These are phyloP conservation scores for Neopipo cinnamomea DNA, from an alignment of 2,113 vertebrate species.

Conservation along the genomic window DNA sequence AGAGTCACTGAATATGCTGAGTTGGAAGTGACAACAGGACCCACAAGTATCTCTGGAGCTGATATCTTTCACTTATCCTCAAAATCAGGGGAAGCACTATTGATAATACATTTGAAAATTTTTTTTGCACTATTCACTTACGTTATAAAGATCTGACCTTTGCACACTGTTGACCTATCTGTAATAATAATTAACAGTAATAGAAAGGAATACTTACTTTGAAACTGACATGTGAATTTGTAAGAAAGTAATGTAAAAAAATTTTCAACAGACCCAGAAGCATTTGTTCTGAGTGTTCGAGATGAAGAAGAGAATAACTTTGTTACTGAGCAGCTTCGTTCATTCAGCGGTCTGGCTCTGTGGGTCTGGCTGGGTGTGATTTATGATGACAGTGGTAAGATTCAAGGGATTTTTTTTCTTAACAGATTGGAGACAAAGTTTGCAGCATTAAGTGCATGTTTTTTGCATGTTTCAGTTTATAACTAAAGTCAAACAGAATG, in stretches of 20 bases:
- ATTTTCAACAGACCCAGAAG: conserved; percentile 71
- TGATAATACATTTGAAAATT: not conserved
- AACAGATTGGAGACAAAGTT: not conserved
- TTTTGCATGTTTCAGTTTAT: not conserved
- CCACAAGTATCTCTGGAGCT: not conserved
- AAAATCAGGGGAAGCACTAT: not conserved
- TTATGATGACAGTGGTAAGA: conserved; percentile 80
- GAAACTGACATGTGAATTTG: not conserved
- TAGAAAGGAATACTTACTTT: not conserved
- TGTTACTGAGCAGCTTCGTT: conserved; percentile 79
- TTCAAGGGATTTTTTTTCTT: not conserved
- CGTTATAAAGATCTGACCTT: not conserved
- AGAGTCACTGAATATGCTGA: not conserved
- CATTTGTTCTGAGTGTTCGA: conserved; percentile 85
- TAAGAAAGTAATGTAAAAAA: not conserved
- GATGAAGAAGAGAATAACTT: conserved; percentile 88
- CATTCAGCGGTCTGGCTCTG: conserved; percentile 78
- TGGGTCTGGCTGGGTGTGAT: conserved; percentile 88
- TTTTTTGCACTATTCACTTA: not conserved
- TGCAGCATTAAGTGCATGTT: not conserved
- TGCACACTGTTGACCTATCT: not conserved
- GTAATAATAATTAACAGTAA: not conserved
- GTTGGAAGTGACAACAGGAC: not conserved
- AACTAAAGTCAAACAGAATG: not conserved
- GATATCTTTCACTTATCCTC: not conserved